Evolutionary conservation across 2,888 invertebrate species (phyloP).

Genomic region (Proisotoma minuta): DNA sequence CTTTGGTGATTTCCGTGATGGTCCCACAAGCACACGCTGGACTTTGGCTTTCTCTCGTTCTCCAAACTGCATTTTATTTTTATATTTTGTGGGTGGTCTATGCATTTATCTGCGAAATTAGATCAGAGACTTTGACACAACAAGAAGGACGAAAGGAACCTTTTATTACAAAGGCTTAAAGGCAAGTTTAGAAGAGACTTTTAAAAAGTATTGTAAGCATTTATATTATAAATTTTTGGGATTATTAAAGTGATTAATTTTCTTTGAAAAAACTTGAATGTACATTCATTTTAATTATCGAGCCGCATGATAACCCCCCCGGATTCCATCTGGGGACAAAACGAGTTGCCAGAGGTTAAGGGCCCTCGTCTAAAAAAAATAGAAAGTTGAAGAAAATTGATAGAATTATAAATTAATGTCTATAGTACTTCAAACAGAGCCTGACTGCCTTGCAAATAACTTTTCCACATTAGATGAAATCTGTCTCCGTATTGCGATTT

Average conservation of each 20-base stretch:
- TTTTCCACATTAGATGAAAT: conserved; percentile 30
- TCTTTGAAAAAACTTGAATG: too few species aligned
- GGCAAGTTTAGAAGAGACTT: too few species aligned
- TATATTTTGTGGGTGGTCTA: background rate
- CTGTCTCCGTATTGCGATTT: conserved; percentile 17
- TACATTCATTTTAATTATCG: too few species aligned
- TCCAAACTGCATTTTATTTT: background rate
- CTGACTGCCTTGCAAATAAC: conserved; percentile 17
- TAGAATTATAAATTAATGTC: too few species aligned
- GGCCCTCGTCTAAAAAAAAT: conserved; percentile 18
- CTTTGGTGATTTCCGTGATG: background rate
- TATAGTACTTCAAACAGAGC: conserved; percentile 26
- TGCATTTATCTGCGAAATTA: background rate
- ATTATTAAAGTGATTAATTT: too few species aligned
- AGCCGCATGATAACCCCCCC: conserved; percentile 20
- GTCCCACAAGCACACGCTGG: background rate
- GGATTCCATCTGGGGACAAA: conserved; percentile 19
- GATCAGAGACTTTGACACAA: background rate
- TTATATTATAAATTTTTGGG: too few species aligned
- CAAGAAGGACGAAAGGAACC: background rate
- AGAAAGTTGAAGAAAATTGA: too few species aligned
- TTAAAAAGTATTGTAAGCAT: too few species aligned
- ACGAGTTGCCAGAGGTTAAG: conserved; percentile 32
- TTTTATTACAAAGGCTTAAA: background rate
- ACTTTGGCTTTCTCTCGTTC: background rate